Conservation (phyloP, 2,113 vertebrate species). For the Xenus cinereus region DNA sequence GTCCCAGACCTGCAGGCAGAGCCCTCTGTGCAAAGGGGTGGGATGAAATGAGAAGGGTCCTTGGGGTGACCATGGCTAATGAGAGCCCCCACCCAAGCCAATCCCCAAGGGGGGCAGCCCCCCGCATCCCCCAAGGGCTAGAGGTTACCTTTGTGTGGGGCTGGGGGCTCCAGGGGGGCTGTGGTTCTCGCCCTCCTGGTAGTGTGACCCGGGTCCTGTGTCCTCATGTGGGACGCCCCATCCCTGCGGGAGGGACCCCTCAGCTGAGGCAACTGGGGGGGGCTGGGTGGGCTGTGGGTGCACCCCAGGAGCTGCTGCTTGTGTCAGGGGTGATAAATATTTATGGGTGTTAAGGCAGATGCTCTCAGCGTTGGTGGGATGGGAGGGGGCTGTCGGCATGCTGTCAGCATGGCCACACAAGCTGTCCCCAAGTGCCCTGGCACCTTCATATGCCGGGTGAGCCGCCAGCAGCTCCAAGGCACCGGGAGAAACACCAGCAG, state of each 20-base stretch:
- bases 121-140: neutral
- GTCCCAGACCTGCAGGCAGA: neutral
- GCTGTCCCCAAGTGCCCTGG: constrained; percentile 48
- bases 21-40: neutral
- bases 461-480: neutral
- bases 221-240: neutral
- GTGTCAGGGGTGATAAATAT: constrained; percentile 41
- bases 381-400: constrained; percentile 78
- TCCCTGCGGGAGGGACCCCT: neutral
- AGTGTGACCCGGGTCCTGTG: neutral
- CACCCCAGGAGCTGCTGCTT: neutral
- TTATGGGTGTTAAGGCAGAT: constrained; percentile 70
- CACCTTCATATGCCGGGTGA: neutral
- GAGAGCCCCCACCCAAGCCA: neutral
- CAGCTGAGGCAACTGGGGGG: no score
- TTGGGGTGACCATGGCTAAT: neutral
- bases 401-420: constrained; percentile 72
- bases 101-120: neutral
- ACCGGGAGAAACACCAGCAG: neutral
- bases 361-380: constrained; percentile 75
- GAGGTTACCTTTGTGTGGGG: no score
- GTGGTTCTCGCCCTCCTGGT: neutral
- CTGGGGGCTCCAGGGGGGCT: neutral
- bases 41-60: neutral
- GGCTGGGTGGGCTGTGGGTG: neutral